Evolutionary conservation across 1,140 invertebrate genomes (phyloP).

Genomic region (Rhagoletis pomonella): DNA sequence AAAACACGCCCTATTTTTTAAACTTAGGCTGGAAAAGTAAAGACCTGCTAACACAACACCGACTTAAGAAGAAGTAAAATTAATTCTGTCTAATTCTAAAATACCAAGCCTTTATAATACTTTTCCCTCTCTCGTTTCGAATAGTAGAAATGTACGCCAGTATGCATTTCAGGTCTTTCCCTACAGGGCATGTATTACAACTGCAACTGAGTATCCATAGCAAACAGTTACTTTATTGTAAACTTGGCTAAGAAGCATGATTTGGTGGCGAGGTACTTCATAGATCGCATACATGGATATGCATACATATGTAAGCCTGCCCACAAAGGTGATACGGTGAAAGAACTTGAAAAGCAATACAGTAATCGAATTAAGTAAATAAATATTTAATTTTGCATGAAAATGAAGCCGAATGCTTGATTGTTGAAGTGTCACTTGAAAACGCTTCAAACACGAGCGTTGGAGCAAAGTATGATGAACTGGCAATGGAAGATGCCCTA

Average conservation of each 20-base stretch:
- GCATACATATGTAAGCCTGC: not conserved
- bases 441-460: conserved; percentile 62
- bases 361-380: conserved; percentile 53
- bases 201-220: not conserved
- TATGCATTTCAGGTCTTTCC: no score
- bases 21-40: no score
- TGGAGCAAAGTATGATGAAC: not conserved
- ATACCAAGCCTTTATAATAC: no score
- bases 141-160: no score
- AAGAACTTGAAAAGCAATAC: conserved; percentile 22
- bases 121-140: no score
- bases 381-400: conserved; percentile 49
- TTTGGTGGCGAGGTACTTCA: conserved; percentile 12
- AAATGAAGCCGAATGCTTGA: conserved; percentile 66
- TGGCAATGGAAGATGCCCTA: no score
- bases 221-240: conserved; percentile 4
- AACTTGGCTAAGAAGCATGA: conserved; percentile 40
- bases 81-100: no score
- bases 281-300: no score
- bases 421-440: conserved; percentile 72
- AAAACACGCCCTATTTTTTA: no score
- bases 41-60: no score
- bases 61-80: no score
- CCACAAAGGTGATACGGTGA: not conserved
- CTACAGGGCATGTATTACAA: no score